A percentile compares a stretch with the other conserved stretches of the same genome.
Conservation (phyloP, 1,140 invertebrate genomes). For the Mactra quadrangularis region DNA sequence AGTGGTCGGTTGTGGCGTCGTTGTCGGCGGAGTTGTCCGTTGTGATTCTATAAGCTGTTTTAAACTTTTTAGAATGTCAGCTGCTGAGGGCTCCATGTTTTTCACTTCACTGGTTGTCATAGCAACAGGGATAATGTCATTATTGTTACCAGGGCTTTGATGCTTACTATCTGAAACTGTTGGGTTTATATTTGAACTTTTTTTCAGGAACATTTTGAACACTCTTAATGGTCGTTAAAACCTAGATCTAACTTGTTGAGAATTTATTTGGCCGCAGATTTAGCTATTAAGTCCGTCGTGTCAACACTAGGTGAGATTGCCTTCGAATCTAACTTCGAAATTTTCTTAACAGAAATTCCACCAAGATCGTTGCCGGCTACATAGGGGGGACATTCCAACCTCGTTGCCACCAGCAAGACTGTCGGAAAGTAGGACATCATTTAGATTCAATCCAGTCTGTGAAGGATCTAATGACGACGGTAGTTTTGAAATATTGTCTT, state of each 20-base stretch:
- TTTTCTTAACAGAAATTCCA: constrained; percentile 21
- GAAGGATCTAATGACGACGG: too few species aligned
- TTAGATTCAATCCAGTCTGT: not conserved
- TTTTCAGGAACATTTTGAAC: too few species aligned
- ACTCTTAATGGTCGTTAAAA: too few species aligned
- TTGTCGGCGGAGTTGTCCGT: not conserved
- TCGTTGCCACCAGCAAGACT: not conserved
- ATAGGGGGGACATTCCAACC: not conserved
- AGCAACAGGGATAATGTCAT: not conserved
- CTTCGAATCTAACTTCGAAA: not conserved
- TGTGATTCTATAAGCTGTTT: not conserved
- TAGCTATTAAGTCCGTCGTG: not conserved
- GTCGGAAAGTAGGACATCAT: constrained; percentile 9
- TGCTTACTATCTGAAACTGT: too few species aligned
- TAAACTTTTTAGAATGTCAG: not conserved
- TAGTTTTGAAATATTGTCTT: too few species aligned
- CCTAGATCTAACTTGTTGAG: too few species aligned
- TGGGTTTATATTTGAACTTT: too few species aligned
- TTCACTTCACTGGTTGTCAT: not conserved
- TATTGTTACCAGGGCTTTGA: not conserved
- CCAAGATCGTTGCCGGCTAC: constrained; percentile 46
- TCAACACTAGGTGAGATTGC: not conserved
- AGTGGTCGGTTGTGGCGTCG: too few species aligned
- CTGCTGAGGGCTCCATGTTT: not conserved
- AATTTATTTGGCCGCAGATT: too few species aligned